phyloP scores from a whole-genome alignment of 2,888 invertebrate species.

The Acleris holmiana region DNA sequence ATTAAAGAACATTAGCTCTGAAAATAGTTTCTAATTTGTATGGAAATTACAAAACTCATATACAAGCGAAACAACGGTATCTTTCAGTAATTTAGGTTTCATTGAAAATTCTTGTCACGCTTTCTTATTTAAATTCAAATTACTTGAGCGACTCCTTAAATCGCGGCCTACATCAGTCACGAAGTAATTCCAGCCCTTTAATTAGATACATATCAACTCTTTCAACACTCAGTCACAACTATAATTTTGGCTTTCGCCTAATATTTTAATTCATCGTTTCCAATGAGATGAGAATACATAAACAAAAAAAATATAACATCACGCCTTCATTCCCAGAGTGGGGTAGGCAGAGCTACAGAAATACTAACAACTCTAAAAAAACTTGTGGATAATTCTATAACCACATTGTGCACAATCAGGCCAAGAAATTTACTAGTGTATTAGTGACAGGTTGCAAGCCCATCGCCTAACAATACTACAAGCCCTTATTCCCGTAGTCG shows the following conservation, averaged over 20 bases:
- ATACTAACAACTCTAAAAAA: too few species aligned
- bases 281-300: too few species aligned
- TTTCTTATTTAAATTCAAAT: constrained; percentile 46
- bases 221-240: not conserved
- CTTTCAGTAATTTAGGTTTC: constrained; percentile 31
- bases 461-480: too few species aligned
- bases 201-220: constrained; percentile 8
- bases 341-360: too few species aligned
- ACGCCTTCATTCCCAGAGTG: too few species aligned
- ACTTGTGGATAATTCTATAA: too few species aligned
- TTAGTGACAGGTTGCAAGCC: too few species aligned
- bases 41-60: constrained; percentile 31
- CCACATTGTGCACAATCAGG: too few species aligned
- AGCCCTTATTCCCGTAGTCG: too few species aligned
- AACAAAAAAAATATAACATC: too few species aligned
- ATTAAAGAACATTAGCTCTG: constrained; percentile 28
- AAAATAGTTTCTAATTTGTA: constrained; percentile 32
- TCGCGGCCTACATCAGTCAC: constrained; percentile 34
- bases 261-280: too few species aligned
- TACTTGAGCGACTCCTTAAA: constrained; percentile 42
- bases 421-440: too few species aligned
- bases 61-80: constrained; percentile 29
- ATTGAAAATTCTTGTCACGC: constrained; percentile 32
- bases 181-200: constrained; percentile 14
- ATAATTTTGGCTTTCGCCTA: not conserved